Evolutionary conservation across 2,113 vertebrate species (phyloP).

Genomic region (Eudyptes chrysolophus): DNA sequence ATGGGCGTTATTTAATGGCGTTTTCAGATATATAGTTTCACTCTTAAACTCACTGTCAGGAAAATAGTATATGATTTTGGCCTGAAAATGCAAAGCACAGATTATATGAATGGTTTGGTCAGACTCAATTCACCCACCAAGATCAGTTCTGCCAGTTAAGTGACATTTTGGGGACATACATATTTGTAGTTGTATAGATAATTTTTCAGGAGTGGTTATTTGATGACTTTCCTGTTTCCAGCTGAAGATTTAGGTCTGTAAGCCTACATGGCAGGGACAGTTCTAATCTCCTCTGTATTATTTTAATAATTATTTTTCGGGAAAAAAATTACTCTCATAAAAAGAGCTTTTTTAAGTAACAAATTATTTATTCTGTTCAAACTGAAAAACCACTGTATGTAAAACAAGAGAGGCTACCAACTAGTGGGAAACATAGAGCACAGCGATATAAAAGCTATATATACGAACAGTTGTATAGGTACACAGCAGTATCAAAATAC

Average conservation of each 20-base stretch:
- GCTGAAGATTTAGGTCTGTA: not conserved
- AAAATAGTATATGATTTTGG: not conserved
- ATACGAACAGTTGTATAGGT: not conserved
- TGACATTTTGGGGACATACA: slow-evolving; percentile 5
- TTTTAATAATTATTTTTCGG: not conserved
- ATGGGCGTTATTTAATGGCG: not conserved
- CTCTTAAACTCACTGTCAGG: not conserved
- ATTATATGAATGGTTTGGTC: slow-evolving; percentile 16
- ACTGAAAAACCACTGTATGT: not conserved
- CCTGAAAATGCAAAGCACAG: slow-evolving; percentile 39
- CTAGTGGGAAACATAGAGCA: not conserved
- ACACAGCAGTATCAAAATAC: not conserved
- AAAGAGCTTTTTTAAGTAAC: not conserved
- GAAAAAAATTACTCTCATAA: not conserved
- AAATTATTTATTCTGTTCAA: not conserved
- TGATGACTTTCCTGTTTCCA: slow-evolving; percentile 21
- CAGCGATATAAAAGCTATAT: not conserved
- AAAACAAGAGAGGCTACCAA: not conserved
- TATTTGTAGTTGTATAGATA: slow-evolving; percentile 16
- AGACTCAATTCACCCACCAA: slow-evolving; percentile 23
- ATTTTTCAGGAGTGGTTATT: slow-evolving; percentile 33
- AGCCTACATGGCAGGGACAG: not conserved
- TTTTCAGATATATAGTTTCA: not conserved
- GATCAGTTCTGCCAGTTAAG: slow-evolving; percentile 54
- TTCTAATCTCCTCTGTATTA: slow-evolving; percentile 15